phyloP scores from a whole-genome alignment of 1,140 invertebrate species.

The Tetragonula clypearis region DNA sequence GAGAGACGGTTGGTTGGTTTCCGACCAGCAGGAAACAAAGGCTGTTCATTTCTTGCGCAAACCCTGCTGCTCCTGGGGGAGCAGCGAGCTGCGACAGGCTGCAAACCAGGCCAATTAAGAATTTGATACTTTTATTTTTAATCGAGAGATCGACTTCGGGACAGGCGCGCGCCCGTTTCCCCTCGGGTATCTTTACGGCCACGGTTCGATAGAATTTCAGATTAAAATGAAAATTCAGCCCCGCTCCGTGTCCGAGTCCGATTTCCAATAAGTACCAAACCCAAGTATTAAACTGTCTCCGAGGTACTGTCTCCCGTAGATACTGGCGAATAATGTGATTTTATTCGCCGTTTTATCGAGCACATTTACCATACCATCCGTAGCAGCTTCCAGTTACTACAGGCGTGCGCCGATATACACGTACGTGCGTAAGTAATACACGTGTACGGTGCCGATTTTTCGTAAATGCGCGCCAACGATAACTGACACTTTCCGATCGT shows the following conservation, averaged over 20 bases:
- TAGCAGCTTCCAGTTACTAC: not conserved
- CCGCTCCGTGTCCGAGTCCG: not conserved
- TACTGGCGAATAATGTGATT: fast-evolving
- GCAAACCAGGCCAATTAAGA: conserved; percentile 54
- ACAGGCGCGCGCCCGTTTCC: not conserved
- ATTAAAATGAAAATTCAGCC: conserved; percentile 14
- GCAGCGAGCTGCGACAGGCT: not conserved
- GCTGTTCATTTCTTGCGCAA: conserved; percentile 12
- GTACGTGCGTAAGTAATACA: no score
- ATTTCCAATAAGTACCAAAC: not conserved
- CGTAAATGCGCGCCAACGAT: no score
- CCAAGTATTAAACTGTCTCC: not conserved
- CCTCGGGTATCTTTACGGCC: not conserved
- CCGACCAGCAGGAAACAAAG: not conserved
- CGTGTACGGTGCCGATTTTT: no score
- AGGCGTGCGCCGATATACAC: no score
- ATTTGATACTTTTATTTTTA: conserved; percentile 66
- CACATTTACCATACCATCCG: no score
- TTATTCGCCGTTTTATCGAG: not conserved
- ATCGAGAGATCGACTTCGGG: conserved; percentile 31
- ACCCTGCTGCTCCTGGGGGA: not conserved
- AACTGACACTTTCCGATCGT: no score
- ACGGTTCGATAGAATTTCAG: not conserved
- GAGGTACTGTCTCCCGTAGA: no score
- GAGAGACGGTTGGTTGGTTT: no score